Percentiles rank a stretch among this genome's conserved stretches.
Conservation (phyloP, 2,888 invertebrate genomes). For the Microctonus hyperodae region DNA sequence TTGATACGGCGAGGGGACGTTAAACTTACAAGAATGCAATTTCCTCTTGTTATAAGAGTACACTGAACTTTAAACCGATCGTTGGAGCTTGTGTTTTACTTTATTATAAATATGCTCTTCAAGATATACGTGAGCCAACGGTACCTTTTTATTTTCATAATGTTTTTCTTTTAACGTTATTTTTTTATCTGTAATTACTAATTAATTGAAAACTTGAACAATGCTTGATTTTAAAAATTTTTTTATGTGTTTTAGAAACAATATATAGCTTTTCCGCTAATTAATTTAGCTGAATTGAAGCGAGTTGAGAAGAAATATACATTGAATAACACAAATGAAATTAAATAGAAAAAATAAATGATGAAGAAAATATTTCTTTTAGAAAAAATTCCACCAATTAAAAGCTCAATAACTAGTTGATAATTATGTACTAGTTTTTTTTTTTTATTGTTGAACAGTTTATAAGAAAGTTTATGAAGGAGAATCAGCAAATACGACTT, state of each 20-base stretch:
- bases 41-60: constrained; percentile 20
- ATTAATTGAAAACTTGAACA: not conserved
- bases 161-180: not conserved
- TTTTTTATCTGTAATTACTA: not conserved
- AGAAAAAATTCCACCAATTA: too few species aligned
- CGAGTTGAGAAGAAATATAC: not conserved
- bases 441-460: too few species aligned
- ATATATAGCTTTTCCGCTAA: not conserved
- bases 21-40: constrained; percentile 27
- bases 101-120: constrained; percentile 9
- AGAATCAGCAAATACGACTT: not conserved
- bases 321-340: not conserved
- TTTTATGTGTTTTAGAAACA: not conserved
- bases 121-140: not conserved
- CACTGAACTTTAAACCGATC: constrained; percentile 7
- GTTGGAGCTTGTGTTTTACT: constrained; percentile 3
- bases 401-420: too few species aligned
- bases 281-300: too few species aligned
- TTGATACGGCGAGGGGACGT: constrained; percentile 17
- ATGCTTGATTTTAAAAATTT: not conserved
- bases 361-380: not conserved
- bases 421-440: too few species aligned
- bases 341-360: too few species aligned
- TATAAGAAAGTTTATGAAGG: too few species aligned
- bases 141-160: not conserved